Conservation (phyloP, 2,113 vertebrate species). For the Cyprinodon variegatus region DNA sequence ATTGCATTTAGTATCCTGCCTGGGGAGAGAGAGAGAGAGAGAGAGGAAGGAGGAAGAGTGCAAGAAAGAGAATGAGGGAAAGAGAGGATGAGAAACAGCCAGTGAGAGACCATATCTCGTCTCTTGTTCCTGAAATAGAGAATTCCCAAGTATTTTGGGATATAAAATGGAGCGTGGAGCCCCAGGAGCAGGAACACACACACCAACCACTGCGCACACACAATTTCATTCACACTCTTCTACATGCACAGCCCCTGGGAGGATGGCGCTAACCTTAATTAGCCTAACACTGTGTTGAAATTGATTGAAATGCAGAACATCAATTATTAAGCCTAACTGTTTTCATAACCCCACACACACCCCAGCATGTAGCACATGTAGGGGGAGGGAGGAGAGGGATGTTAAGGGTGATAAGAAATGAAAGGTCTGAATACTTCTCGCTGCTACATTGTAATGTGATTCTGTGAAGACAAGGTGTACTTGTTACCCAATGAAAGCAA, state of each 20-base stretch:
- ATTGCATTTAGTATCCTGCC: conserved; percentile 97
- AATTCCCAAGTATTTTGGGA: conserved; percentile 76
- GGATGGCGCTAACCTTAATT: conserved; percentile 95
- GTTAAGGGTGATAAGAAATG: conserved; percentile 47
- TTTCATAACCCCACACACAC: conserved; percentile 78
- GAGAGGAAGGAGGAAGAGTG: conserved; percentile 71
- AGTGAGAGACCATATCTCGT: conserved; percentile 43
- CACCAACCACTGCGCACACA: conserved; percentile 59
- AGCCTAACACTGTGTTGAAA: conserved; percentile 89
- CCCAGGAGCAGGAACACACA: conserved; percentile 66
- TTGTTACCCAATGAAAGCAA: neutral
- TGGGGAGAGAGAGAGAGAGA: conserved; percentile 81
- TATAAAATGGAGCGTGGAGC: conserved; percentile 73
- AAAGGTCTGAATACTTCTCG: conserved; percentile 17
- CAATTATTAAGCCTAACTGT: conserved; percentile 87
- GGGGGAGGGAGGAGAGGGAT: conserved; percentile 69
- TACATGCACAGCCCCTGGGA: conserved; percentile 92
- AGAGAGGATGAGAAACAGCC: conserved; percentile 21
- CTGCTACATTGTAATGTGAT: conserved; percentile 13
- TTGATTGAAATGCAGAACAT: conserved; percentile 92
- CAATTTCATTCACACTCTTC: conserved; percentile 43
- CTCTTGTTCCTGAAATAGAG: conserved; percentile 77
- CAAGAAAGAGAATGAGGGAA: conserved; percentile 70
- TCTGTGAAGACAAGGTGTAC: neutral
- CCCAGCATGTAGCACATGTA: conserved; percentile 70